Conservation (phyloP, 2,113 vertebrate genomes). For the Gulo gulo region DNA sequence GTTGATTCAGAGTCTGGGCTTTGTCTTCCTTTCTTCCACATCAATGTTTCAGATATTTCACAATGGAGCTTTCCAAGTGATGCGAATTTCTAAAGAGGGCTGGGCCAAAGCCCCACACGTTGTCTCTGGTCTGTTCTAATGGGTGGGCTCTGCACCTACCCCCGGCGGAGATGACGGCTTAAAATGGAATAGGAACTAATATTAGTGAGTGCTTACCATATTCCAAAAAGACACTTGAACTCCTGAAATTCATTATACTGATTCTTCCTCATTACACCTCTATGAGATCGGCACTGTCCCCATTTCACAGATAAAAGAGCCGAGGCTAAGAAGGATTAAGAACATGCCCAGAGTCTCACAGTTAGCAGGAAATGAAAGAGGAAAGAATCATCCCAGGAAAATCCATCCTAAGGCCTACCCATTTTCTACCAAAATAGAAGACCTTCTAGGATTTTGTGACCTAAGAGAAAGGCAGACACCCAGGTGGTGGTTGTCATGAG, state of each 20-base stretch:
- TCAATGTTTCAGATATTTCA: conserved; percentile 48
- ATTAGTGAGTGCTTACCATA: neutral
- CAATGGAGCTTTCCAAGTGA: conserved; percentile 57
- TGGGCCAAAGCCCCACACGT: neutral
- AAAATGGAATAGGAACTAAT: neutral
- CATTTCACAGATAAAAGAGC: neutral
- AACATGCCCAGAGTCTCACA: neutral
- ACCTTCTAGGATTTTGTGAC: neutral
- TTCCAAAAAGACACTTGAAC: neutral
- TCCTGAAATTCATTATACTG: neutral
- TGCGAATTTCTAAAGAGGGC: neutral
- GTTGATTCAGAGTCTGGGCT: conserved; percentile 82
- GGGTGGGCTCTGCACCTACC: neutral
- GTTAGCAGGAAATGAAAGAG: neutral
- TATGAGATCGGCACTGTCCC: neutral
- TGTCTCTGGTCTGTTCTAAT: neutral
- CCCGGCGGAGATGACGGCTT: neutral
- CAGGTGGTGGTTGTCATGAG: neutral
- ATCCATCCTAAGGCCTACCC: neutral
- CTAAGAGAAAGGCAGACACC: neutral
- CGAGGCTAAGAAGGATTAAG: neutral
- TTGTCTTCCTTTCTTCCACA: conserved; percentile 58
- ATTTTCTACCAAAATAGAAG: neutral
- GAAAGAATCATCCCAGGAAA: neutral
- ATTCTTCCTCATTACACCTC: neutral